Evolutionary conservation across 92 coral and sea anemone species (phyloP), one percentile per base, ranked within the genome.

Genomic region (Anthopleura xanthogrammica): DNA sequence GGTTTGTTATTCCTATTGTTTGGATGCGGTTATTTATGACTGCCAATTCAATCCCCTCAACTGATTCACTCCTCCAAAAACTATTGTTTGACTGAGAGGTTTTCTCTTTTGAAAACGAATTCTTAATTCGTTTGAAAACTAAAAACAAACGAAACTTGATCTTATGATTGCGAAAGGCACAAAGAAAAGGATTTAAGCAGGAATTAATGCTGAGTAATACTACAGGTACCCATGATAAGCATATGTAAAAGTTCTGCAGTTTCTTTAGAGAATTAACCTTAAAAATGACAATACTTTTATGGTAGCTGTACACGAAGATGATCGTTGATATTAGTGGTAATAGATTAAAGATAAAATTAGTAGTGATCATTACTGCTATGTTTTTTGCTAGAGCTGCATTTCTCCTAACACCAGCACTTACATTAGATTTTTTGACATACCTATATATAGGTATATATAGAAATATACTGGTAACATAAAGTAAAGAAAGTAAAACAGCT

Each of bases 161-260:
- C 76, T 84, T 84, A 2, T 89, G 93, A 77, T 90, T 90, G 62
- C 93, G 88, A 64, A 90, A 90, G n/a, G 91, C 91, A 29, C 93
- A 90, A 66, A 90, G 62, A 71, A 84, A 90, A n/a, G 93, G 93
- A 42, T 90, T 90, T 41, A 90, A 65, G 82, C 93, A 90, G 60
- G 93, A 90, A 64, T 90, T 90, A 58, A 87, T 54, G 39, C 84
- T 81, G 17, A 90, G 80, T 74, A 87, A 82, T 3, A 81, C 89
- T 23, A 90, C 89, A 1, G 93, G 93, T 16, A 87, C 76, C 93
- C 93, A 90, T 4, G 93, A 87, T 1, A 90, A 73, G 79, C 84
- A 80, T 71, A 87, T 87, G 19, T 87, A 87, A 72, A 79, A 87
- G 12, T 19, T 73, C 40, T 65, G 83, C 0, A 87, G 79, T 48